These are phyloP conservation scores for Barnardius zonarius DNA, from an alignment of 2,113 vertebrate genomes.

Conservation along the genomic window DNA sequence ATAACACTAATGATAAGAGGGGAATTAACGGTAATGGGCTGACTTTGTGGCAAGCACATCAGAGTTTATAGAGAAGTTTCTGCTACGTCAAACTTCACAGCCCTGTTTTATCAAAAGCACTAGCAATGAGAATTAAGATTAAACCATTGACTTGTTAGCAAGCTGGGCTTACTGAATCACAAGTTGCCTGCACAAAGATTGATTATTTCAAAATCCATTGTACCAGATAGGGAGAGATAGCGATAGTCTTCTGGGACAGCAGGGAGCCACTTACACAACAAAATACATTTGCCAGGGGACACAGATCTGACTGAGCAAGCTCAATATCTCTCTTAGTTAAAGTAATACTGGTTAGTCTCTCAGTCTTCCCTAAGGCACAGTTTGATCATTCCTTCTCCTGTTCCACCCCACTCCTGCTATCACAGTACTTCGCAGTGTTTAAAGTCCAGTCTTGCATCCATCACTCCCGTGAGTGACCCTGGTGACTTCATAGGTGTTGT, in stretches of 20 bases:
- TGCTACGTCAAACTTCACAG: conserved; percentile 24
- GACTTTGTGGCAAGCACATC: conserved; percentile 60
- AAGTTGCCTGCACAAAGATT: not conserved
- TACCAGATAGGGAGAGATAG: conserved; percentile 42
- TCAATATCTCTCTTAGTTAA: conserved; percentile 37
- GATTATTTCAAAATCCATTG: conserved; percentile 35
- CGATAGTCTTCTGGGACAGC: not conserved
- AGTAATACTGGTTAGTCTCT: conserved; percentile 20
- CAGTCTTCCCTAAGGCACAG: not conserved
- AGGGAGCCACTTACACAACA: conserved; percentile 14
- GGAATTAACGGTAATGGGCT: conserved; percentile 51
- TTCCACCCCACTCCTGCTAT: not conserved
- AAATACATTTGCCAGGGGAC: conserved; percentile 41
- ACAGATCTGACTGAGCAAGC: conserved; percentile 13
- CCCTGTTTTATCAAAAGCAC: not conserved
- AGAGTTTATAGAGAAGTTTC: conserved; percentile 44
- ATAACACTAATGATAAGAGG: conserved; percentile 57
- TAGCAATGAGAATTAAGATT: conserved; percentile 44
- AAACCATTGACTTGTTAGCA: not conserved
- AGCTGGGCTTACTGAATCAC: not conserved
- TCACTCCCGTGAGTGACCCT: not conserved
- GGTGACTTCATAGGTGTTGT: not conserved
- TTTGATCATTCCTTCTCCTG: not conserved
- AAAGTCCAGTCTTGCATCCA: not conserved
- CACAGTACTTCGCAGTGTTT: not conserved